Conservation (phyloP, 1,140 invertebrate species). For the Atta colombica region DNA sequence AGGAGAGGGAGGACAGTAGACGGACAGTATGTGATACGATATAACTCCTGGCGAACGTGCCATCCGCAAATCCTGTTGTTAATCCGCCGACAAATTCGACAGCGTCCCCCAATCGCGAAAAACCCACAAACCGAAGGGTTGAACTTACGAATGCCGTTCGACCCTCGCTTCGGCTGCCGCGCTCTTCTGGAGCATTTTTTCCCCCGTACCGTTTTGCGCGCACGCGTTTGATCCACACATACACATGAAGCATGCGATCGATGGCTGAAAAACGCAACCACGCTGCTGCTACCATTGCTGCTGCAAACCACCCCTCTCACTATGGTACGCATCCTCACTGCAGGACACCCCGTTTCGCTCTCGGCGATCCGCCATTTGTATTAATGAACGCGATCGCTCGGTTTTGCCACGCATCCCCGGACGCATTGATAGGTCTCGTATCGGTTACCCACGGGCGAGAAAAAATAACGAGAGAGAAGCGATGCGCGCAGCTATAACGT, state of each 20-base stretch:
- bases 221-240: slow-evolving; percentile 78
- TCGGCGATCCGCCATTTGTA: slow-evolving; percentile 76
- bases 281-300: slow-evolving; percentile 25
- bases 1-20: neutral
- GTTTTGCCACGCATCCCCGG: slow-evolving; percentile 63
- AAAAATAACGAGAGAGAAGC: slow-evolving; percentile 48
- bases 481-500: neutral
- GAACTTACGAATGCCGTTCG: slow-evolving; percentile 64
- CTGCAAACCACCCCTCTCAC: slow-evolving; percentile 45
- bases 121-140: slow-evolving; percentile 66
- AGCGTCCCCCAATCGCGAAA: slow-evolving; percentile 51
- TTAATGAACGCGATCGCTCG: slow-evolving; percentile 80
- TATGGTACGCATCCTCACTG: neutral
- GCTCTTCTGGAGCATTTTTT: slow-evolving; percentile 68
- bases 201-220: slow-evolving; percentile 68
- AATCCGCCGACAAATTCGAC: slow-evolving; percentile 55
- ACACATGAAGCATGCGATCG: slow-evolving; percentile 75
- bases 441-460: slow-evolving; percentile 48
- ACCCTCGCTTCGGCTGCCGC: slow-evolving; percentile 66
- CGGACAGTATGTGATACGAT: neutral
- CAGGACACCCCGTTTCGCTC: slow-evolving; percentile 52
- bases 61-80: slow-evolving; percentile 53
- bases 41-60: slow-evolving; percentile 35
- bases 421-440: slow-evolving; percentile 48
- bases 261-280: slow-evolving; percentile 79